Evolutionary conservation across 2,797 vertebrate species (phyloP).

Genomic region (Eulemur mongoz): DNA sequence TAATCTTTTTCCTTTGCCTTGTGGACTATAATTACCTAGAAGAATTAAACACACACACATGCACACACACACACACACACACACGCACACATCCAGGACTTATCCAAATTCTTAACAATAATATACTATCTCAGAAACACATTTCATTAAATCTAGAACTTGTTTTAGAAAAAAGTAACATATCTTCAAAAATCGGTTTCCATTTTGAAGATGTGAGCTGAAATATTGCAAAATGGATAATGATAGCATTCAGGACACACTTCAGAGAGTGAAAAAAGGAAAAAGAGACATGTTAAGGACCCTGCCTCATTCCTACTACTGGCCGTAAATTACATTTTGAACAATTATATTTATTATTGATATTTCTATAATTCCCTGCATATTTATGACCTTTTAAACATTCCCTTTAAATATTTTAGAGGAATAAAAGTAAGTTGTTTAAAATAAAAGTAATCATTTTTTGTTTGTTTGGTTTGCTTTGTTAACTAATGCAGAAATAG

Average conservation of each 20-base stretch:
- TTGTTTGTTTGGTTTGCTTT: not conserved
- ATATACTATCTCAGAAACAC: not conserved
- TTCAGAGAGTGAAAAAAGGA: not conserved
- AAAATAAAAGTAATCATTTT: not conserved
- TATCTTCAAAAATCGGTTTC: not conserved
- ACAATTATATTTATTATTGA: not conserved
- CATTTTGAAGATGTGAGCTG: not conserved
- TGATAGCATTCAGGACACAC: not conserved
- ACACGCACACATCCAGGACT: not conserved
- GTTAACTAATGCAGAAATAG: not conserved
- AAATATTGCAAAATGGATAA: not conserved
- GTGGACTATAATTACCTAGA: not conserved
- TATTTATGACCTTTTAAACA: constrained; percentile 11
- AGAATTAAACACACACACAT: not conserved
- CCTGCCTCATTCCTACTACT: not conserved
- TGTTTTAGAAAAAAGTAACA: not conserved
- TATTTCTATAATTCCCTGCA: not conserved
- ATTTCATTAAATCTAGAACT: constrained; percentile 2
- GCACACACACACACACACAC: not conserved
- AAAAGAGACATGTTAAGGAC: not conserved
- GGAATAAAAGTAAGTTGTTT: not conserved
- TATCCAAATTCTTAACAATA: not conserved
- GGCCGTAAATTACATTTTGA: not conserved
- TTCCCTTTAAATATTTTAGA: not conserved
- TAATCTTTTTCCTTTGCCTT: constrained; percentile 5